These are phyloP conservation scores for Trichoplusia ni DNA, from an alignment of 1,140 invertebrate genomes.

Conservation along the genomic window DNA sequence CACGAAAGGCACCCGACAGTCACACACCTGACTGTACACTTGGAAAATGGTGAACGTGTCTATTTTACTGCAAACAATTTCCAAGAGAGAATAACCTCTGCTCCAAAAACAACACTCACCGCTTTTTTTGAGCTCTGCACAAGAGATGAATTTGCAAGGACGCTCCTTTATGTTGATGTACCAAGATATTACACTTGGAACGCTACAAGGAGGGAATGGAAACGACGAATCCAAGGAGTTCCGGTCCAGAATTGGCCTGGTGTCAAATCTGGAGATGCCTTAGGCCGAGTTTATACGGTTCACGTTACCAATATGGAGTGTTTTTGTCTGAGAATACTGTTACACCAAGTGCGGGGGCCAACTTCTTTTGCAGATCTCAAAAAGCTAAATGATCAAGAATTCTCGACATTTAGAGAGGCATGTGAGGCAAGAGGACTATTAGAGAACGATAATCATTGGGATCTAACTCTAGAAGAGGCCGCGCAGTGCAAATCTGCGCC, in stretches of 20 bases:
- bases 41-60: conserved; percentile 43
- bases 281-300: conserved; percentile 42
- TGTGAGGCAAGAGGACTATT: conserved; percentile 43
- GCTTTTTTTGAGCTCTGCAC: conserved; percentile 51
- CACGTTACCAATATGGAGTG: conserved; percentile 43
- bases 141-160: conserved; percentile 42
- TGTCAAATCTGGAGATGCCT: conserved; percentile 38
- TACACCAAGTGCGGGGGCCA: conserved; percentile 43
- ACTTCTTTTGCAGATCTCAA: conserved; percentile 41
- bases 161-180: conserved; percentile 38
- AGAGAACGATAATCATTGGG: conserved; percentile 35
- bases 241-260: conserved; percentile 41
- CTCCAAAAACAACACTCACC: conserved; percentile 26
- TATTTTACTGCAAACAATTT: conserved; percentile 38
- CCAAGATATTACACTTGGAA: conserved; percentile 35
- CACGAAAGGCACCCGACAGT: conserved; percentile 43
- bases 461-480: conserved; percentile 35
- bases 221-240: conserved; percentile 43
- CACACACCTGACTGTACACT: conserved; percentile 37
- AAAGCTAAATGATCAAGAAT: conserved; percentile 31
- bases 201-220: conserved; percentile 33
- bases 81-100: conserved; percentile 26
- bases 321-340: conserved; percentile 41
- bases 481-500: conserved; percentile 30
- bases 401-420: conserved; percentile 41